A percentile compares a stretch with the other conserved stretches of the same genome.
These are phyloP conservation scores for Manis crassicaudata DNA, from an alignment of 2,797 vertebrate genomes.

Conservation along the genomic window DNA sequence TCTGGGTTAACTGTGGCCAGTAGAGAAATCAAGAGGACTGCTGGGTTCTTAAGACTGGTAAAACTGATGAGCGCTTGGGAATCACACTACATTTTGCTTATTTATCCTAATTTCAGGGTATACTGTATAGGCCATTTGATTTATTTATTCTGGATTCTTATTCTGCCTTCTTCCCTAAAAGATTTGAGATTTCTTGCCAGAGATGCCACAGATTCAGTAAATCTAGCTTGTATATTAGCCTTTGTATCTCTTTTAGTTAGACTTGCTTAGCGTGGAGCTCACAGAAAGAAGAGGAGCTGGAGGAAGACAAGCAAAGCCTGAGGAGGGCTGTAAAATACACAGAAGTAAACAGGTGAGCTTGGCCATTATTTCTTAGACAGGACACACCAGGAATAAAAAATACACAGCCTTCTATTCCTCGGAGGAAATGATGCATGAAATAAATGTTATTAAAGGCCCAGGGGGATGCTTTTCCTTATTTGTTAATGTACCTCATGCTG, in stretches of 20 bases:
- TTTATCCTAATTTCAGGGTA: not conserved
- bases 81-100: not conserved
- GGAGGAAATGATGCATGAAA: constrained; percentile 78
- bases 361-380: constrained; percentile 66
- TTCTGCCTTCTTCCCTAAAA: not conserved
- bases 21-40: not conserved
- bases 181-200: not conserved
- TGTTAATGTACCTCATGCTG: constrained; percentile 77
- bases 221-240: not conserved
- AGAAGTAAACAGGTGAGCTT: constrained; percentile 66
- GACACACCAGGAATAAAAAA: constrained; percentile 74
- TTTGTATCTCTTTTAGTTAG: not conserved
- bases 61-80: not conserved
- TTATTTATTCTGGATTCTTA: not conserved
- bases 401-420: constrained; percentile 63
- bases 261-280: not conserved
- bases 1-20: not conserved
- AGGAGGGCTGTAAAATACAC: constrained; percentile 34
- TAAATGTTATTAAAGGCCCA: constrained; percentile 80
- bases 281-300: not conserved
- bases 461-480: constrained; percentile 76
- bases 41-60: accelerated
- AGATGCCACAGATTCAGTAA: not conserved
- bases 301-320: constrained; percentile 45
- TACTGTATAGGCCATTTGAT: not conserved